phyloP scores from a whole-genome alignment of 2,888 invertebrate genomes.

The Macaria liturata region DNA sequence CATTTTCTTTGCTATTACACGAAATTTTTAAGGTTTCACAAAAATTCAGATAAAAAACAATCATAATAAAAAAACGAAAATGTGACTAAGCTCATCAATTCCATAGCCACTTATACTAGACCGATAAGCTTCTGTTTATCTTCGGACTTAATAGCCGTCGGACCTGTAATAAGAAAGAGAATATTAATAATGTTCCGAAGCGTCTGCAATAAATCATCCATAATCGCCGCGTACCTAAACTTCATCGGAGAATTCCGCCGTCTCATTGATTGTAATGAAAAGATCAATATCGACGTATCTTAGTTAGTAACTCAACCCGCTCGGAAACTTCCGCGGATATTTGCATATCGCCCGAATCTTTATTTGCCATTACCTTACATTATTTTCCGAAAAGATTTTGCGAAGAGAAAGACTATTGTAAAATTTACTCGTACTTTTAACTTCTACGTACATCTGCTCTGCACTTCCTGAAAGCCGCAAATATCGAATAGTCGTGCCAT shows the following conservation, averaged over 20 bases:
- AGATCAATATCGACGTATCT: conserved; percentile 29
- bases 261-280: conserved; percentile 35
- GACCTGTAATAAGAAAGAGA: conserved; percentile 35
- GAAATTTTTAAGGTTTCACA: no score
- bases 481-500: conserved; percentile 17
- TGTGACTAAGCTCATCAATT: conserved; percentile 23
- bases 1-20: no score
- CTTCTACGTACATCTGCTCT: background rate
- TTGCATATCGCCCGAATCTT: conserved; percentile 1
- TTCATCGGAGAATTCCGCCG: conserved; percentile 33
- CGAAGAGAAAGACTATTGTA: no score
- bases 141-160: conserved; percentile 40
- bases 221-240: conserved; percentile 40
- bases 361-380: no score
- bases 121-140: conserved; percentile 42
- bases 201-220: conserved; percentile 40
- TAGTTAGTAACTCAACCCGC: conserved; percentile 9
- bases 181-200: conserved; percentile 37
- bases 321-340: conserved; percentile 3
- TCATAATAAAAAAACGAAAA: no score
- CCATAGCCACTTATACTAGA: conserved; percentile 24
- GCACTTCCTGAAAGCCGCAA: conserved; percentile 8
- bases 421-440: no score
- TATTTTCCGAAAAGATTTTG: no score
- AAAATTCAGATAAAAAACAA: no score